These are phyloP conservation scores for Orbicella faveolata DNA, from an alignment of 64 coral and sea anemone species.

Conservation along the genomic window DNA sequence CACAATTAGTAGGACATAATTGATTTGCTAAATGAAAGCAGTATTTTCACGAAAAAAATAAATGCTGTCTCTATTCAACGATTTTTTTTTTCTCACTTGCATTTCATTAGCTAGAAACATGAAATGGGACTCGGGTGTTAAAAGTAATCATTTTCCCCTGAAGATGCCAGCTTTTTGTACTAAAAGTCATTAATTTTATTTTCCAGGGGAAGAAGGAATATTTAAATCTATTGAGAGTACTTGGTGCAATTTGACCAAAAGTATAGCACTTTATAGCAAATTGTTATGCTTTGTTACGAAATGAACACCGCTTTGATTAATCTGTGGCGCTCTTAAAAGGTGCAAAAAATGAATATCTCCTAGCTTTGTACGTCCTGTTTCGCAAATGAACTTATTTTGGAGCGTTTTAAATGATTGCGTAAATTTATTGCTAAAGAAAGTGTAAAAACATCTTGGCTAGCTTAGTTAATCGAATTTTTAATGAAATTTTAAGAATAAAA, in stretches of 20 bases:
- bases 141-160: background rate
- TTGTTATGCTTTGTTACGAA: background rate
- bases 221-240: background rate
- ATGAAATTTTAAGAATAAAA: slow-evolving; percentile 12
- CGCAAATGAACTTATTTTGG: background rate
- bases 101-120: background rate
- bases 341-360: background rate
- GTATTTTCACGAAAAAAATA: background rate
- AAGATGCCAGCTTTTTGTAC: too few relatives aligned
- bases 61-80: background rate
- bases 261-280: background rate
- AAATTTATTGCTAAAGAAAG: background rate
- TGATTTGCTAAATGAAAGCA: too few relatives aligned
- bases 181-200: too few relatives aligned
- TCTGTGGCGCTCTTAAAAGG: background rate
- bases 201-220: background rate
- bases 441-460: background rate
- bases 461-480: background rate
- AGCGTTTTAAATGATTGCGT: background rate
- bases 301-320: background rate
- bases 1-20: too few relatives aligned
- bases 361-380: background rate
- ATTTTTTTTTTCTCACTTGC: background rate
- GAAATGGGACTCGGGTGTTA: background rate
- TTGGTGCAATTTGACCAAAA: too few relatives aligned